Evolutionary conservation across 2,797 vertebrate species (phyloP).

Genomic region (Harpagifer antarcticus): DNA sequence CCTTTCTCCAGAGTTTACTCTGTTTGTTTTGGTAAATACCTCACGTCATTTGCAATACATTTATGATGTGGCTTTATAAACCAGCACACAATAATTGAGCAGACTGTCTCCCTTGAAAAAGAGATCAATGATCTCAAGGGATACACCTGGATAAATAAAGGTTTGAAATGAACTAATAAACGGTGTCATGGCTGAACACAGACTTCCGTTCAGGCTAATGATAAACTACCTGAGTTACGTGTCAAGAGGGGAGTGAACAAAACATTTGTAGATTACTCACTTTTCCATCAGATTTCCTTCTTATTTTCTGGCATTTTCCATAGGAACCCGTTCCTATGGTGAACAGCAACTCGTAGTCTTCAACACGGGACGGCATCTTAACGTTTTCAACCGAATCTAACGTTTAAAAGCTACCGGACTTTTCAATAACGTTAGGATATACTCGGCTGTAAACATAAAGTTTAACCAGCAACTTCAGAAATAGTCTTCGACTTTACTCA

Average conservation of each 20-base stretch:
- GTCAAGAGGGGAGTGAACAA: neutral
- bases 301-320: slow-evolving; percentile 94
- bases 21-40: neutral
- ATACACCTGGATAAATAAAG: no score
- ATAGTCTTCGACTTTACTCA: accelerated
- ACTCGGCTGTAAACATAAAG: neutral
- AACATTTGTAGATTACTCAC: slow-evolving; percentile 71
- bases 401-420: slow-evolving; percentile 3
- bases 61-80: neutral
- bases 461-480: neutral
- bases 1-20: neutral
- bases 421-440: neutral
- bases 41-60: neutral
- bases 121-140: no score
- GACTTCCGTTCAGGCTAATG: neutral
- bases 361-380: slow-evolving; percentile 90
- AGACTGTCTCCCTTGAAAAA: no score
- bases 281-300: slow-evolving; percentile 91
- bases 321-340: slow-evolving; percentile 95
- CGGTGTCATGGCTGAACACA: no score
- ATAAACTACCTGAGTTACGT: neutral
- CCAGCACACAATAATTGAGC: neutral
- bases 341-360: slow-evolving; percentile 92
- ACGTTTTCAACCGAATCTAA: neutral
- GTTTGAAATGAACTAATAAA: no score